These are phyloP conservation scores for Gymnopithys bicolor DNA, from an alignment of 2,797 vertebrate genomes.

Conservation along the genomic window DNA sequence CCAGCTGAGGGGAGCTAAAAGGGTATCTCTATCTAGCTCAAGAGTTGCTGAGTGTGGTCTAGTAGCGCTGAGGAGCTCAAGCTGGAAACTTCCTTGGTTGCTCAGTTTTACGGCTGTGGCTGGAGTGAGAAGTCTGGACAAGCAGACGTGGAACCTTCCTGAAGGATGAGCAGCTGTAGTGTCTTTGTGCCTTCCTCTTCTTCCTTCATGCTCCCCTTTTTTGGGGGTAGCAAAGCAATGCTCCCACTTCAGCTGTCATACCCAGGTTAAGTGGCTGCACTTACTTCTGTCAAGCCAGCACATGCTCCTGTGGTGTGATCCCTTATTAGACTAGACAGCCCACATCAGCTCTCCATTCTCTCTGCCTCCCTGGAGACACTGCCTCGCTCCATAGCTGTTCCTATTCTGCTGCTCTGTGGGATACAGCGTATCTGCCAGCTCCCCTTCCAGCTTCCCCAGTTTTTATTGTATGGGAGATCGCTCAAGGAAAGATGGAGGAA, in stretches of 20 bases:
- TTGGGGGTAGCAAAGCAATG: background rate
- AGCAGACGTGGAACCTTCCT: background rate
- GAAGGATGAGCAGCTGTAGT: background rate
- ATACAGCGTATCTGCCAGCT: constrained; percentile 27
- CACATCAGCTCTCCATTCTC: constrained; percentile 79
- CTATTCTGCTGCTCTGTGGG: constrained; percentile 82
- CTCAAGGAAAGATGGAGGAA: background rate
- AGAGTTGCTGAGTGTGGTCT: background rate
- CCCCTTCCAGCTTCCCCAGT: background rate
- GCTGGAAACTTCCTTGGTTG: background rate
- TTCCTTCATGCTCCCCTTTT: background rate
- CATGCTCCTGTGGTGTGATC: constrained; percentile 75
- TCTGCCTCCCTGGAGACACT: constrained; percentile 76
- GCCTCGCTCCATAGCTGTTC: constrained; percentile 84
- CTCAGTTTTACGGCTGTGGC: background rate
- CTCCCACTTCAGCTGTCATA: constrained; percentile 57
- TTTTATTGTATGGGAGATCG: background rate
- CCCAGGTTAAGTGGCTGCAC: constrained; percentile 71
- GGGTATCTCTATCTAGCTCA: background rate
- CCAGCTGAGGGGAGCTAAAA: background rate
- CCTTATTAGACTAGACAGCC: constrained; percentile 89
- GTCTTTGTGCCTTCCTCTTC: background rate
- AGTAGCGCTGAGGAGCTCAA: background rate
- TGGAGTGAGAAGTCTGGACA: background rate
- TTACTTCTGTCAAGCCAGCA: constrained; percentile 72